phyloP scores from a whole-genome alignment of 2,797 vertebrate species.

The Sebastes kiyomatsui region DNA sequence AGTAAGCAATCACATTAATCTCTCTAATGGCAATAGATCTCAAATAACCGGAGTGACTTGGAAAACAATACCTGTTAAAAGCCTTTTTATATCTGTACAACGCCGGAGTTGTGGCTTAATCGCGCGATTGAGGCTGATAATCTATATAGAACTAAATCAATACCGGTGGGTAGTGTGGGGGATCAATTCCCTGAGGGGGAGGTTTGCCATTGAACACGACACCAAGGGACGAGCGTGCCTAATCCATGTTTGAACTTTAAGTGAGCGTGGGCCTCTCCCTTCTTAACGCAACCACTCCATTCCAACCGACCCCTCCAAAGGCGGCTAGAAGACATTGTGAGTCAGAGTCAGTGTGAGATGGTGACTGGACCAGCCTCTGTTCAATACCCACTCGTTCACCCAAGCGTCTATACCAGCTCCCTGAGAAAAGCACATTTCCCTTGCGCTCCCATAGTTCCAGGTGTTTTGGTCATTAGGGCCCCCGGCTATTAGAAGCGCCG shows the following conservation, averaged over 20 bases:
- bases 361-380: slow-evolving; percentile 12
- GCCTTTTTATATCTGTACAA: slow-evolving; percentile 43
- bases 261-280: slow-evolving; percentile 67
- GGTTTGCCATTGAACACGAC: slow-evolving; percentile 75
- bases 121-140: slow-evolving; percentile 65
- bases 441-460: slow-evolving; percentile 68
- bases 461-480: slow-evolving; percentile 85
- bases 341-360: slow-evolving; percentile 24
- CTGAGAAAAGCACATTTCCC: slow-evolving; percentile 58
- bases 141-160: slow-evolving; percentile 75
- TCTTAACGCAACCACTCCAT: slow-evolving; percentile 63
- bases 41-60: slow-evolving; percentile 53
- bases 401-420: slow-evolving; percentile 28
- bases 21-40: slow-evolving; percentile 60
- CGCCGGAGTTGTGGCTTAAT: slow-evolving; percentile 50
- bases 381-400: slow-evolving; percentile 24
- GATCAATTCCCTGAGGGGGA: slow-evolving; percentile 71
- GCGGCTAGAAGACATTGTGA: slow-evolving; percentile 30
- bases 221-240: slow-evolving; percentile 78
- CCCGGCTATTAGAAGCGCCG: slow-evolving; percentile 67
- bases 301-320: slow-evolving; percentile 44
- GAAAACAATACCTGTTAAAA: slow-evolving; percentile 71
- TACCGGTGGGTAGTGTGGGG: slow-evolving; percentile 50
- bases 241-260: slow-evolving; percentile 80
- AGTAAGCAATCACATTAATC: slow-evolving; percentile 62